Base-by-base conservation (phyloP, 2,797 vertebrate species). In the Micropoecilia bifurca region DNA sequence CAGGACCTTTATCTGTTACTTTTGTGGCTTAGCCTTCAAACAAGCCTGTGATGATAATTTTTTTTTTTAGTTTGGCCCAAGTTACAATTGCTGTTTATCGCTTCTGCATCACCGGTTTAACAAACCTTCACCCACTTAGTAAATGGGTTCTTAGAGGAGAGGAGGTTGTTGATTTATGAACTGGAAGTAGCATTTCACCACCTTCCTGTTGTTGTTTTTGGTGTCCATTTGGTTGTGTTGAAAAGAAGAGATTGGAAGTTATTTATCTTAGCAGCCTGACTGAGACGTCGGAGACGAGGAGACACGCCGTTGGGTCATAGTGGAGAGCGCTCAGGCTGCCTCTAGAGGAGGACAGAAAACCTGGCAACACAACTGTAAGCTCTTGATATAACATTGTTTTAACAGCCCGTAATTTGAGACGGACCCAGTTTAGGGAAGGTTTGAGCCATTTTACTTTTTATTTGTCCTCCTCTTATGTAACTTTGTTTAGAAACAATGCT, bases 1-100 rank as follows among this genome's bases (percentile, higher is more conserved):
- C 71, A 74, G 77, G 78, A 92, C 76, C 71, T 78, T 90, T 83
- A 85, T 90, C 91, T 89, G 47, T 79, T 69, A 68, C 76, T 80
- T 30, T 39, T 41, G 30, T 79, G 55, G 85, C 71, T 80, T 68
- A 7, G 46, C 47, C 82, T 92, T 93, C 78, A 91, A 91, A 91
- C 83, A 81, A n/a, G 18, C 63, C 59, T 78, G 66, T 82, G 85
- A 89, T 85, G 82, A 88, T 89, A 85, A 90, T 41, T 77, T 85
- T 88, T 48, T 48, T 22, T 22, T 48, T 8, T 53, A 48, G 75
- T 82, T 83, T 81, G 69, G 82, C 84, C 59, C 74, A 36, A 75
- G 75, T 87, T 86, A 86, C 88, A 85, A 30, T 63, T 10, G 47
- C 72, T 53, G 77, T 79, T 46, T 2, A 92, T 91, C 85, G 80